Evolutionary conservation across 1,140 invertebrate genomes (phyloP).

Genomic region (Meloidogyne chitwoodi): DNA sequence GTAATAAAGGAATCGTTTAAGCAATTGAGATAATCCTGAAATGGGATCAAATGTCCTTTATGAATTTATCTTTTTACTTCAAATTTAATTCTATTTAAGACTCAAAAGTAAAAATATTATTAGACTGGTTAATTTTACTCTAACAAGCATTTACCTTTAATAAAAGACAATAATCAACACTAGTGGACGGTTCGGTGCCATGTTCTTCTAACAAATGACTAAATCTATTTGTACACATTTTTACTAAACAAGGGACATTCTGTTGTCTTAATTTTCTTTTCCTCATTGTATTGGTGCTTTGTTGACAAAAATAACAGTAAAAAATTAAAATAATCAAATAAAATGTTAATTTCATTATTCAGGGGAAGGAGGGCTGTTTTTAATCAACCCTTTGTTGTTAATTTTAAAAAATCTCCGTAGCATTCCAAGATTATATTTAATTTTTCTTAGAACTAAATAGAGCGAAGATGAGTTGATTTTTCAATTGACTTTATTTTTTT

Average conservation of each 20-base stretch:
- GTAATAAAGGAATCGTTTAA: conserved; percentile 8
- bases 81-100: too few species aligned
- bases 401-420: not conserved
- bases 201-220: not conserved
- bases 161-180: conserved; percentile 6
- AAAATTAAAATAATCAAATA: not conserved
- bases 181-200: not conserved
- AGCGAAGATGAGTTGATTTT: not conserved
- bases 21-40: conserved; percentile 3
- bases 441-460: not conserved
- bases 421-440: not conserved
- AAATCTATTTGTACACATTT: conserved; percentile 2
- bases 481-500: not conserved
- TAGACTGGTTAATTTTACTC: too few species aligned
- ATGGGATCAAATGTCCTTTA: too few species aligned
- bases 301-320: not conserved
- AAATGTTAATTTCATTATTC: not conserved
- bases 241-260: not conserved
- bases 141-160: too few species aligned
- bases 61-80: too few species aligned
- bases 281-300: not conserved
- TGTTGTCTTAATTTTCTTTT: not conserved
- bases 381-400: not conserved
- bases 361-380: not conserved
- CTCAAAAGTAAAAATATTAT: too few species aligned